Conservation (phyloP, 2,888 invertebrate genomes). For the Eudemis profundana region DNA sequence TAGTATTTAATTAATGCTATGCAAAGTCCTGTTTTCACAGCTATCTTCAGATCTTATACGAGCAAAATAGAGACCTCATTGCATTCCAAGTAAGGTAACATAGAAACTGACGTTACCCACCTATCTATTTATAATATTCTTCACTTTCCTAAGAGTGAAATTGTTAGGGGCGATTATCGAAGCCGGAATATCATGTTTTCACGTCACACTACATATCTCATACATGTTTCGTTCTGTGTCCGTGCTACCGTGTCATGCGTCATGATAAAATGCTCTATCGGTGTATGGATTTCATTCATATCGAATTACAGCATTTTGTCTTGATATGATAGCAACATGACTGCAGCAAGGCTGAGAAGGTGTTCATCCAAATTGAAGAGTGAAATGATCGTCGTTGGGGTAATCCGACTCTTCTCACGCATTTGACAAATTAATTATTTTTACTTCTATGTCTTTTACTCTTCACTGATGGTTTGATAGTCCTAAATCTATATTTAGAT, state of each 20-base stretch:
- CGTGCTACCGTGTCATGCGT: no score
- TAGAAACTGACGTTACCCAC: constrained; percentile 43
- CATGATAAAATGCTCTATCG: no score
- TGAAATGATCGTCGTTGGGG: no score
- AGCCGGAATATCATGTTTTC: constrained; percentile 62
- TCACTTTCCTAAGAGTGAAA: constrained; percentile 75
- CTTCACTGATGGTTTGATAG: neutral
- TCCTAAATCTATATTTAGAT: neutral
- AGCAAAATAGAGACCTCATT: constrained; percentile 15
- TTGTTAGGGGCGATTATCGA: constrained; percentile 62
- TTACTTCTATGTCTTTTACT: neutral
- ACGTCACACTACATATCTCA: constrained; percentile 43
- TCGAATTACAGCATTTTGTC: no score
- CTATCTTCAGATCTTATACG: constrained; percentile 13
- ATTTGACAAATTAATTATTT: no score
- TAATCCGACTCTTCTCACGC: no score
- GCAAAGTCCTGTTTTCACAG: constrained; percentile 7
- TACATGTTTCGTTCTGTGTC: constrained; percentile 10
- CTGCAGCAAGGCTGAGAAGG: no score
- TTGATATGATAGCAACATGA: no score
- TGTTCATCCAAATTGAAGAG: no score
- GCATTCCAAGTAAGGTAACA: constrained; percentile 43
- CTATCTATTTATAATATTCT: constrained; percentile 51
- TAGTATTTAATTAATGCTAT: neutral
- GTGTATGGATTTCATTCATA: no score